Evolutionary conservation across 2,888 invertebrate species (phyloP).

Genomic region (Ptychoptera albimana): DNA sequence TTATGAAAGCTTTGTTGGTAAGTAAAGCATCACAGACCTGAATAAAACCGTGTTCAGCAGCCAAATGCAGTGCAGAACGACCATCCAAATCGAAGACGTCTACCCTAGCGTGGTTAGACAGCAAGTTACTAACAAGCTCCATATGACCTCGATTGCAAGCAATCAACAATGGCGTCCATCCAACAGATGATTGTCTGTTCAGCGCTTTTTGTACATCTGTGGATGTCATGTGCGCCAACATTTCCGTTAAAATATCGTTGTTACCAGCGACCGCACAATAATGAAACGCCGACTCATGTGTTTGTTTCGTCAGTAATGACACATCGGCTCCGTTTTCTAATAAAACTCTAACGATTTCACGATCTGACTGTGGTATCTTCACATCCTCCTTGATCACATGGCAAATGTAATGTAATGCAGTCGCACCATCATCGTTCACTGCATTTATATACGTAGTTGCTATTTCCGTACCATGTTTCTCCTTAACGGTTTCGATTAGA

Average conservation of each 20-base stretch:
- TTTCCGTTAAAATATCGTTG: slow-evolving; percentile 85
- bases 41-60: slow-evolving; percentile 85
- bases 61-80: slow-evolving; percentile 85
- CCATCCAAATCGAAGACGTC: slow-evolving; percentile 97
- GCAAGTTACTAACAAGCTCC: slow-evolving; percentile 76
- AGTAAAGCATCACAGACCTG: slow-evolving; percentile 79
- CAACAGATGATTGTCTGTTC: slow-evolving; percentile 83
- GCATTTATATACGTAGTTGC: slow-evolving; percentile 77
- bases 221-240: slow-evolving; percentile 79
- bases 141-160: slow-evolving; percentile 93
- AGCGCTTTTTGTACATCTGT: slow-evolving; percentile 86
- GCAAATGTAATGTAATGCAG: slow-evolving; percentile 87
- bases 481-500: slow-evolving; percentile 68
- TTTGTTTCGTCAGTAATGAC: slow-evolving; percentile 64
- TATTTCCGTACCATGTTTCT: slow-evolving; percentile 55
- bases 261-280: slow-evolving; percentile 91
- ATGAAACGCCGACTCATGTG: slow-evolving; percentile 89
- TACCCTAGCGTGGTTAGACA: slow-evolving; percentile 90
- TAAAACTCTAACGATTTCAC: slow-evolving; percentile 78
- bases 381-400: slow-evolving; percentile 74
- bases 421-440: slow-evolving; percentile 82
- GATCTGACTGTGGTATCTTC: slow-evolving; percentile 50
- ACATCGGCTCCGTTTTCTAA: slow-evolving; percentile 87
- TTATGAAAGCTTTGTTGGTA: slow-evolving; percentile 95
- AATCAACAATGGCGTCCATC: slow-evolving; percentile 94